Evolutionary conservation across 2,797 vertebrate species (phyloP).

Genomic region (Babyrousa celebensis): DNA sequence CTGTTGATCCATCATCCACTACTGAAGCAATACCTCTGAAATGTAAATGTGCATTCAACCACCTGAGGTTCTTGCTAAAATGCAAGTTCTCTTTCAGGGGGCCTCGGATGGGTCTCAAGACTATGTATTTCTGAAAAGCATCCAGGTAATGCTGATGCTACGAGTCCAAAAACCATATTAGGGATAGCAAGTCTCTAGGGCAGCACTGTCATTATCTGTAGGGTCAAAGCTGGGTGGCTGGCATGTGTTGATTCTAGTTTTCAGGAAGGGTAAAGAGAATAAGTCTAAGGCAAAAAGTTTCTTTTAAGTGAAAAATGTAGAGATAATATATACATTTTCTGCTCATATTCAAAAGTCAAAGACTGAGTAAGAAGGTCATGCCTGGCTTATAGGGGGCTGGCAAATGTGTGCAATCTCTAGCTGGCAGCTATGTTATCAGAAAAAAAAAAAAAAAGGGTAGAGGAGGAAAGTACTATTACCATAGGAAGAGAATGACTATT

Average conservation of each 20-base stretch:
- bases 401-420: background rate
- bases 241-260: background rate
- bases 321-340: background rate
- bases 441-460: background rate
- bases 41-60: background rate
- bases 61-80: background rate
- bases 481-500: background rate
- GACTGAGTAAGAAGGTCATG: background rate
- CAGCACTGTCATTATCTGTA: background rate
- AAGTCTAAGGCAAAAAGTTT: conserved; percentile 1
- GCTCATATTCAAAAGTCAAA: background rate
- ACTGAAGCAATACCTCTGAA: background rate
- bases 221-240: background rate
- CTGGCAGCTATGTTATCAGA: background rate
- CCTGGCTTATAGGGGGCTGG: background rate
- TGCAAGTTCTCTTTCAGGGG: background rate
- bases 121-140: background rate
- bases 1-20: background rate
- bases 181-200: background rate
- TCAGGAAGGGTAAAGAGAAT: background rate
- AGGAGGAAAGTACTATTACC: background rate
- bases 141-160: background rate
- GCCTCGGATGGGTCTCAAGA: background rate
- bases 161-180: background rate
- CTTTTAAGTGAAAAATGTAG: conserved; percentile 27